These are phyloP conservation scores for Lampris megalopsis DNA, from an alignment of 2,113 vertebrate species.

Conservation along the genomic window DNA sequence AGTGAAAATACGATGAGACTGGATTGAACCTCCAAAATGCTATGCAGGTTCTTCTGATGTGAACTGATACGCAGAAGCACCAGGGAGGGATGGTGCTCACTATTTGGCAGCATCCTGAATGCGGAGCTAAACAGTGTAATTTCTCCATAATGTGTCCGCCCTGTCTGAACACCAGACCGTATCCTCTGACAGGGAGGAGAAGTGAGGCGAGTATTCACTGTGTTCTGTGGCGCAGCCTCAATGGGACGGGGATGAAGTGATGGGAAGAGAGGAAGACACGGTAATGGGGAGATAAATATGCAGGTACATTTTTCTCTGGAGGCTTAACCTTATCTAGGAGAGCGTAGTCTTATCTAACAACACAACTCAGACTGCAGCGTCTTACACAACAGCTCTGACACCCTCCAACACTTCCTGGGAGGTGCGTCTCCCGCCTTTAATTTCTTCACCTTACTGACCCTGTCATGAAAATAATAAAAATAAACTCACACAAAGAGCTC, in stretches of 20 bases:
- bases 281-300: constrained; percentile 65
- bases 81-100: constrained; percentile 30
- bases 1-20: constrained; percentile 44
- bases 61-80: constrained; percentile 41
- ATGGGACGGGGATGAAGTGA: constrained; percentile 43
- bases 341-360: constrained; percentile 23
- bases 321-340: constrained; percentile 40
- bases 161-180: constrained; percentile 37
- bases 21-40: constrained; percentile 44
- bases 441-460: constrained; percentile 34
- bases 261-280: constrained; percentile 39
- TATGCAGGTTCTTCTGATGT: constrained; percentile 49
- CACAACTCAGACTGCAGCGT: constrained; percentile 23
- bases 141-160: constrained; percentile 17
- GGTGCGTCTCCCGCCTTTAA: constrained; percentile 24
- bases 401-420: constrained; percentile 12
- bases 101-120: constrained; percentile 29
- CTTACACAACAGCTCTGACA: constrained; percentile 36
- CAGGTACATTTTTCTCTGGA: constrained; percentile 44
- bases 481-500: background rate
- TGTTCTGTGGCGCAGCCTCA: constrained; percentile 40
- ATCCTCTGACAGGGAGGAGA: constrained; percentile 26
- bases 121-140: constrained; percentile 46
- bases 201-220: constrained; percentile 50
- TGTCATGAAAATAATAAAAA: background rate